Evolutionary conservation across 1,140 invertebrate genomes (phyloP), one percentile per base, ranked within the genome.

Genomic region (Conopomorpha cramerella): DNA sequence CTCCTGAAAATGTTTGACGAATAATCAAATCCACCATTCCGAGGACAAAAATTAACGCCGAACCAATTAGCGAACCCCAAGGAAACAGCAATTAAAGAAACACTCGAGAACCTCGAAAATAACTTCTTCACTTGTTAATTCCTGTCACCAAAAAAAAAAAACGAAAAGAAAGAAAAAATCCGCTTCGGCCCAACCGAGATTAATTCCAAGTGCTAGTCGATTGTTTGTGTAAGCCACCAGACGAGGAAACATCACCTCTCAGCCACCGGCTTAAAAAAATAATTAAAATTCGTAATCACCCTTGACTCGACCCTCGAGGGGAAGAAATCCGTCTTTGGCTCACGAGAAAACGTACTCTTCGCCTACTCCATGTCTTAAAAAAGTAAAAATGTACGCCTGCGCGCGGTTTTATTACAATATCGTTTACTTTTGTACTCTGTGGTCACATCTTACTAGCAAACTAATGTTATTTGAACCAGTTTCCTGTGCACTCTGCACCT

Each of bases 211-310:
- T 76, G 71, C 60, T 55, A 70, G 53, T 61, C 66, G 66, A 76
- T 76, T 76, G 71, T 76, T 76, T 76, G 71, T 67, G 72, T 72
- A 72, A 72, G 71, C 62, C 57, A 46, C 57, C 51, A 51, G 47
- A 50, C 46, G 53, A 59, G 63, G 67, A 66, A 72, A 61, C 70
- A 70, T 72, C 71, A 76, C 71, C 71, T 76, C 66, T 51, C 51
- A 52, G 64, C 66, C 60, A 68, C 64, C 56, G 71, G 65, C 71
- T 76, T 76, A 76, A 71, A 76, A 76, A 76, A 76, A 76, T 76
- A 76, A 76, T 76, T 76, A 76, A 76, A 76, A 76, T 76, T 72
- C 64, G 67, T 76, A 76, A 76, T 76, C 66, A 76, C 67, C 72
- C 67, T 71, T 72, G 71, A 76, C 58, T 76, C 58, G 54, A 46